A percentile compares a stretch with the other conserved stretches of the same genome.
phyloP scores from a whole-genome alignment of 2,888 invertebrate species.

The Antheraea yamamai region DNA sequence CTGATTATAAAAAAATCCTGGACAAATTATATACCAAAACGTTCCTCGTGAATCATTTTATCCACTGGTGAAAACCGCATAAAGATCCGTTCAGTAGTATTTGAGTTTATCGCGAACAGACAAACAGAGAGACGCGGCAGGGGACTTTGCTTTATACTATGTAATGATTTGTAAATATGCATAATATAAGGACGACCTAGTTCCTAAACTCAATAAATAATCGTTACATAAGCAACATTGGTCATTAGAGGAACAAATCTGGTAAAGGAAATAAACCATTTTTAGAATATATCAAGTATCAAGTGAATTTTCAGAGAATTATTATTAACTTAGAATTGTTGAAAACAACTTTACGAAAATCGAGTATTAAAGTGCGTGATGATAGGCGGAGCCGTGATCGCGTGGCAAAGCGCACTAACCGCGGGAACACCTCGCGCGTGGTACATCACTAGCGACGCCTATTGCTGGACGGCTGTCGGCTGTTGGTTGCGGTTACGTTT shows the following conservation, averaged over 20 bases:
- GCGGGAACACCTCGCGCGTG: constrained; percentile 71
- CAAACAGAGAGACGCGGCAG: too few relatives aligned
- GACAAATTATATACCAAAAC: too few relatives aligned
- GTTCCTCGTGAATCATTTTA: too few relatives aligned
- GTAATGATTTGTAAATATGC: not conserved
- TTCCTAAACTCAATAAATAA: not conserved
- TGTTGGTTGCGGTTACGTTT: constrained; percentile 47
- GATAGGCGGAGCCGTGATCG: constrained; percentile 74
- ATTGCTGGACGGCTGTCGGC: constrained; percentile 53
- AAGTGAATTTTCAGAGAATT: constrained; percentile 26
- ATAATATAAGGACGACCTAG: not conserved
- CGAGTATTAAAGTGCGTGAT: constrained; percentile 58
- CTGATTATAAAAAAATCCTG: too few relatives aligned
- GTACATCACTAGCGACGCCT: constrained; percentile 79
- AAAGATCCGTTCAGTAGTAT: too few relatives aligned
- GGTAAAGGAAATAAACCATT: not conserved
- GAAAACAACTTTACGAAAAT: constrained; percentile 37
- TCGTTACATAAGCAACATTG: not conserved
- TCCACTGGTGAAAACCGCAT: too few relatives aligned
- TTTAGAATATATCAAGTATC: not conserved
- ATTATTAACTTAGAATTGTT: constrained; percentile 32
- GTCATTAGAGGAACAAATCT: not conserved
- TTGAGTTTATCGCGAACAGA: too few relatives aligned
- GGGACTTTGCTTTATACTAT: too few relatives aligned
- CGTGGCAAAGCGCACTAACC: constrained; percentile 73